Conservation (phyloP, 1,140 invertebrate species). For the Lepidurus couesii region DNA sequence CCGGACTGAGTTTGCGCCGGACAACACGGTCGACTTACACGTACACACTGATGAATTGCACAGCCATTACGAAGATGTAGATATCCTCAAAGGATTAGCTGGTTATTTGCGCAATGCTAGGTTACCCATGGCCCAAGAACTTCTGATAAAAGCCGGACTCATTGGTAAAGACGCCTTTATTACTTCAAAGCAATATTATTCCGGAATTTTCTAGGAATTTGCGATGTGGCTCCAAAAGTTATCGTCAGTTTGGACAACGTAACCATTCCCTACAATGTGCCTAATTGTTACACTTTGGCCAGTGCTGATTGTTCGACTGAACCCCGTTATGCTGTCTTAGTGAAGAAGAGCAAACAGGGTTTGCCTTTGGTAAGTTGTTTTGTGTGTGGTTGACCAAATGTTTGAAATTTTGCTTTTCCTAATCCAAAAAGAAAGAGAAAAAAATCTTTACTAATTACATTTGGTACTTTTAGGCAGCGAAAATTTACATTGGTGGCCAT, state of each 20-base stretch:
- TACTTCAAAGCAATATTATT: background rate
- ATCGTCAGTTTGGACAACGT: slow-evolving; percentile 37
- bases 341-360: slow-evolving; percentile 32
- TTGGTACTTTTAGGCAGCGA: slow-evolving; percentile 26
- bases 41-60: slow-evolving; percentile 36
- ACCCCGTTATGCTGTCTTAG: slow-evolving; percentile 37
- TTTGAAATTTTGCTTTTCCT: too few relatives aligned
- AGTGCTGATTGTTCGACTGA: slow-evolving; percentile 34
- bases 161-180: slow-evolving; percentile 25
- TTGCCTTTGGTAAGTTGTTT: slow-evolving; percentile 28
- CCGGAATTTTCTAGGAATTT: slow-evolving; percentile 27
- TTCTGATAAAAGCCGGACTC: slow-evolving; percentile 29
- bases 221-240: slow-evolving; percentile 34
- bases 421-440: too few relatives aligned
- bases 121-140: slow-evolving; percentile 29
- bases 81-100: slow-evolving; percentile 23
- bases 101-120: slow-evolving; percentile 31
- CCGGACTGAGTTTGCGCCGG: slow-evolving; percentile 32
- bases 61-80: slow-evolving; percentile 36
- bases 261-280: slow-evolving; percentile 33
- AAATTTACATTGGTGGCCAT: slow-evolving; percentile 37
- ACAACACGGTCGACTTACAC: slow-evolving; percentile 36
- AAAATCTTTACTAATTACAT: too few relatives aligned
- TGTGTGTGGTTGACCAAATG: background rate
- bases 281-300: slow-evolving; percentile 36